These are phyloP conservation scores for Proisotoma minuta DNA, from an alignment of 2,888 invertebrate species.

Conservation along the genomic window DNA sequence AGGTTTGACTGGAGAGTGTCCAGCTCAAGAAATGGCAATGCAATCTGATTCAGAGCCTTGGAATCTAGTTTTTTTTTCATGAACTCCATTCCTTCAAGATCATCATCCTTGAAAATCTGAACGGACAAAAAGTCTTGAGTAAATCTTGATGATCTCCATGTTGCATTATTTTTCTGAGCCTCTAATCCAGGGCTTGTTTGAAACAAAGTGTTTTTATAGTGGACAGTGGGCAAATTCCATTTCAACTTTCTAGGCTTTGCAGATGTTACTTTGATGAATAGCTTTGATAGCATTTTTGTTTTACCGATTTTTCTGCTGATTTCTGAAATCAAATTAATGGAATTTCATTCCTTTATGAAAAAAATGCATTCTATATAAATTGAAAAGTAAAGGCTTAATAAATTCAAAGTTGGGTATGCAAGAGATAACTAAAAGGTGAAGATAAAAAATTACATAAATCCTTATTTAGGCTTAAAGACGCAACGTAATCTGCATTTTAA, in stretches of 20 bases:
- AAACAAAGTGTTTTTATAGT: background rate
- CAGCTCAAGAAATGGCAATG: background rate
- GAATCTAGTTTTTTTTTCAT: background rate
- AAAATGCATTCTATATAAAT: too few species aligned
- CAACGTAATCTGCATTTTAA: background rate
- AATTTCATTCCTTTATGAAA: too few species aligned
- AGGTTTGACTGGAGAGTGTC: too few species aligned
- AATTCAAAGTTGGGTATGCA: too few species aligned
- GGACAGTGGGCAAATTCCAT: too few species aligned
- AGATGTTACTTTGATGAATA: too few species aligned
- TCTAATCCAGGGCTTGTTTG: background rate
- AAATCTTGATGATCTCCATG: background rate
- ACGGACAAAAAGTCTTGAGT: background rate
- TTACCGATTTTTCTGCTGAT: background rate
- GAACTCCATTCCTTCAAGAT: background rate
- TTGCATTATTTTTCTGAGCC: background rate
- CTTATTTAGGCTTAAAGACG: background rate
- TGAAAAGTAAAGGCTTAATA: too few species aligned
- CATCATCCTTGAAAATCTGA: background rate
- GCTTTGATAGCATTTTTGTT: too few species aligned
- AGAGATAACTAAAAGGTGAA: too few species aligned
- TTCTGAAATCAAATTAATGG: background rate
- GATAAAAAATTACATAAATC: background rate
- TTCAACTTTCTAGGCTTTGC: too few species aligned
- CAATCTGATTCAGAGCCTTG: background rate